Evolutionary conservation across 2,113 vertebrate genomes (phyloP).

Genomic region (Danionella cerebrum): DNA sequence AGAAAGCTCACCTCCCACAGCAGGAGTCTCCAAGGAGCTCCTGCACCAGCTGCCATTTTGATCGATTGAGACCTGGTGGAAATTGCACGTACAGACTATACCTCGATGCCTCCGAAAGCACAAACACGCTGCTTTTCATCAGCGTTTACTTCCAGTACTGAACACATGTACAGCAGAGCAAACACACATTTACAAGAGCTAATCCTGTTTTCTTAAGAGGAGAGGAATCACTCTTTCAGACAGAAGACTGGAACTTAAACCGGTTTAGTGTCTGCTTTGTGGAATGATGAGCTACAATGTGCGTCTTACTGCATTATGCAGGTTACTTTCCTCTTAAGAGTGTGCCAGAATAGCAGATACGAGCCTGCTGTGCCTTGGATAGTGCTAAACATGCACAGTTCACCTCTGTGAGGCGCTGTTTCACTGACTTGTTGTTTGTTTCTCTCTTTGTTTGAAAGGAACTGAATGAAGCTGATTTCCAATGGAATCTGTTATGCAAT

Average conservation of each 20-base stretch:
- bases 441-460: neutral
- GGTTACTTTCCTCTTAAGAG: too few species aligned
- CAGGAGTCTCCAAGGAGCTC: conserved; percentile 32
- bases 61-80: conserved; percentile 43
- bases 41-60: conserved; percentile 24
- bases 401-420: conserved; percentile 37
- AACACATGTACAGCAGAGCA: conserved; percentile 5
- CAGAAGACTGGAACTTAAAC: neutral
- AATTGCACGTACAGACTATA: conserved; percentile 46
- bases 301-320: neutral
- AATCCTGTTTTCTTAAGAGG: conserved; percentile 3
- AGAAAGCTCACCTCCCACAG: conserved; percentile 23
- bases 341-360: neutral
- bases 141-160: conserved; percentile 22
- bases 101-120: conserved; percentile 39
- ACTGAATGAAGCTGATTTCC: neutral
- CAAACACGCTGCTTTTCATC: conserved; percentile 42
- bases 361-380: neutral
- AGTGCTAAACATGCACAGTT: neutral
- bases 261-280: conserved; percentile 8
- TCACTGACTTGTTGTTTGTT: conserved; percentile 9
- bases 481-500: neutral
- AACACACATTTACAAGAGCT: neutral
- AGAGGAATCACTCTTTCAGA: neutral
- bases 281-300: neutral